Evolutionary conservation across 2,797 vertebrate species (phyloP), one percentile per base, ranked within the genome.

Genomic region (Simalia tracyae): DNA sequence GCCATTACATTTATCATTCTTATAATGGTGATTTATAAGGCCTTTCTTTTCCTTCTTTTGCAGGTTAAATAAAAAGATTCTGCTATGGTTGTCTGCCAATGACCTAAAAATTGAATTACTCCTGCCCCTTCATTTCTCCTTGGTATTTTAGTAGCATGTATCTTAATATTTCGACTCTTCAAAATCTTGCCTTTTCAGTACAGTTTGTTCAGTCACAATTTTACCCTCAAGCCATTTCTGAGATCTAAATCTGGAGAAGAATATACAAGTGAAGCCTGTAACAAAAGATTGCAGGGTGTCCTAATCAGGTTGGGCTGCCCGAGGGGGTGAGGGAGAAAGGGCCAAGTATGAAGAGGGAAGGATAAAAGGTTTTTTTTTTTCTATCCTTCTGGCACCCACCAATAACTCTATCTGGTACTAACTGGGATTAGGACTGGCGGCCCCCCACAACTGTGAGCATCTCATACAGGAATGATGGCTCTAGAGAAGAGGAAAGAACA

Each of bases 101-200:
- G 0, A 76, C 63, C 92, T 90, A 92, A 87, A 87, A 95, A 96
- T 94, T 94, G 85, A 85, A 95, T 97, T 96, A 96, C 90, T 92
- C 91, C 61, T 89, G 42, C 14, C 96, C 86, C 76, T 95, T 89
- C 88, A 89, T 81, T 92, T 92, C 89, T 92, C 92, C 92, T 63
- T 89, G 87, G 57, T 92, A 92, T 86, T 0, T 0, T 87, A 76
- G 87, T 95, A 90, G 46, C 92, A 86, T 92, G 31, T 0, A 46
- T 95, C 89, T 90, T 95, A 96, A 96, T 95, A 94, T 72, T 89
- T 88, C 84, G 56, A 17, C 0, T 93, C 88, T 90, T 94, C 68
- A 86, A 87, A 92, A 95, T 93, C 93, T 94, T 91, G 87, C 93
- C 92, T n/a, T 90, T 84, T 92, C 92, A 93, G 90, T 94, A 93